Conservation (phyloP, 2,113 vertebrate species). For the Tragelaphus strepsiceros region DNA sequence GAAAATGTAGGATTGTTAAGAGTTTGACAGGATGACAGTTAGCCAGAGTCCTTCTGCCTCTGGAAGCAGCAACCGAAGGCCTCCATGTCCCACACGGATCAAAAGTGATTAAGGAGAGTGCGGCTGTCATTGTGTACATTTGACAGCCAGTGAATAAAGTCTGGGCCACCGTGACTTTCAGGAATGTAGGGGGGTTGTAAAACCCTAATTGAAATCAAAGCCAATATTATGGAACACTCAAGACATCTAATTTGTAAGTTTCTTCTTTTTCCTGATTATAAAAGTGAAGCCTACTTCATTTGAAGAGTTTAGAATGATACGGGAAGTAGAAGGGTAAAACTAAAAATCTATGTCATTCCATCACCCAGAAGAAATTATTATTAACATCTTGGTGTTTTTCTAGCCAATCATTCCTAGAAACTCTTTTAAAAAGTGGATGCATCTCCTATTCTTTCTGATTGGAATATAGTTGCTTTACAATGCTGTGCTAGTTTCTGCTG, state of each 20-base stretch:
- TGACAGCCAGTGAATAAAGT: neutral
- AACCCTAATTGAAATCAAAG: neutral
- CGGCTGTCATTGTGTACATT: rapidly evolving
- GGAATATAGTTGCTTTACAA: neutral
- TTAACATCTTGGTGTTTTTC: neutral
- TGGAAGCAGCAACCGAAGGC: neutral
- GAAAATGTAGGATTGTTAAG: neutral
- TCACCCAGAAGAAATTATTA: neutral
- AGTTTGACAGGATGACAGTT: neutral
- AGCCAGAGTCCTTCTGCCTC: neutral
- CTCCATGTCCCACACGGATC: neutral
- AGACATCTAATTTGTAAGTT: neutral
- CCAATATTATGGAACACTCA: neutral
- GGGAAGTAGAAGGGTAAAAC: neutral
- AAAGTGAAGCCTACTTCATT: neutral
- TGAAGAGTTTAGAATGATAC: neutral
- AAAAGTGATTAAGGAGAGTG: too few relatives aligned
- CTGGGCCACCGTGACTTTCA: rapidly evolving
- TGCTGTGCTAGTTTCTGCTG: neutral
- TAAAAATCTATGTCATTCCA: neutral
- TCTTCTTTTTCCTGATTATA: neutral
- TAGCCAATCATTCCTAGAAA: neutral
- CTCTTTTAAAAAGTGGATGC: neutral
- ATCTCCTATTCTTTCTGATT: neutral
- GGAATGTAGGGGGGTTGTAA: neutral